These are phyloP conservation scores for Ephestia elutella DNA, from an alignment of 1,140 invertebrate genomes.

Conservation along the genomic window DNA sequence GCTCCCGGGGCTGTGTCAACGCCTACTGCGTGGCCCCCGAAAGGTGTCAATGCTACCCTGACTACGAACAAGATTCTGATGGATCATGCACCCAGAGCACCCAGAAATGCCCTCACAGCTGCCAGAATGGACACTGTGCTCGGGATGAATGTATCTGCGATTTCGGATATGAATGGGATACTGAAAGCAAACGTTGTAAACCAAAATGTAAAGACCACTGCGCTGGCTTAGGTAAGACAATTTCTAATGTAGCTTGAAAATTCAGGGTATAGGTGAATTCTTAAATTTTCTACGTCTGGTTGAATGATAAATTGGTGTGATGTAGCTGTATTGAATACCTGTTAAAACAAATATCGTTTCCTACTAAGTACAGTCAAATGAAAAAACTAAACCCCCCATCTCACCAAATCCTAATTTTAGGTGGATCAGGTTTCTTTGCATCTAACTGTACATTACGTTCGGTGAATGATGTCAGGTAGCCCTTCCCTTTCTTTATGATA, in stretches of 20 bases:
- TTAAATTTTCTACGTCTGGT: too few relatives aligned
- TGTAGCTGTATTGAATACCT: too few relatives aligned
- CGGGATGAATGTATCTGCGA: constrained; percentile 76
- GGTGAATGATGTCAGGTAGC: background rate
- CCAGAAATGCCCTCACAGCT: too few relatives aligned
- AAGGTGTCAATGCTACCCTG: constrained; percentile 77
- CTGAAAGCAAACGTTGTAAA: constrained; percentile 69
- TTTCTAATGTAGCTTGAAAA: background rate
- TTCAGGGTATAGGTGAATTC: too few relatives aligned
- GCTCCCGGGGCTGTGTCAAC: constrained; percentile 74
- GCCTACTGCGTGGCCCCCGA: constrained; percentile 76
- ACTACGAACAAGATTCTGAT: constrained; percentile 73
- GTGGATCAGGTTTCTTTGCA: too few relatives aligned
- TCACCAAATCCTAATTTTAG: too few relatives aligned
- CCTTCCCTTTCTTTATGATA: background rate
- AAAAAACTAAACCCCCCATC: too few relatives aligned
- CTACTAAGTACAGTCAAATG: too few relatives aligned
- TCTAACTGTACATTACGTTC: background rate
- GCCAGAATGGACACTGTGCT: constrained; percentile 62
- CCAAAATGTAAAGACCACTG: constrained; percentile 77
- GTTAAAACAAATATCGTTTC: too few relatives aligned
- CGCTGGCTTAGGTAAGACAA: constrained; percentile 38
- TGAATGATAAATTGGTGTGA: too few relatives aligned
- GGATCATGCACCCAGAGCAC: constrained; percentile 58
- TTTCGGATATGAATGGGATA: constrained; percentile 76